Conservation (phyloP, 2,113 vertebrate species). For the Artemisiospiza belli region DNA sequence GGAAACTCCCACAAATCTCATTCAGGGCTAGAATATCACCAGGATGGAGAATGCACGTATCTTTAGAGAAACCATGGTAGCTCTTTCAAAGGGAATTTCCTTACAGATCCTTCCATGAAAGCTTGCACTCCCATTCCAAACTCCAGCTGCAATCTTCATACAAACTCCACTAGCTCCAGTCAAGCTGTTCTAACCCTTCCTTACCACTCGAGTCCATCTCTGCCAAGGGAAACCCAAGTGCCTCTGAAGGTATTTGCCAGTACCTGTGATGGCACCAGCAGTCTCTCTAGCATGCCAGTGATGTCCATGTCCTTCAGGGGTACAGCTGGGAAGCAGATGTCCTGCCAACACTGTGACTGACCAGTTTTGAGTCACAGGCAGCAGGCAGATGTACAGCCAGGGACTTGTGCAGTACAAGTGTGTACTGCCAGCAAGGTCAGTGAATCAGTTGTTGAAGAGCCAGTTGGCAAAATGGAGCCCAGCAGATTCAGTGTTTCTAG, state of each 20-base stretch:
- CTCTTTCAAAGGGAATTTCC: constrained; percentile 19
- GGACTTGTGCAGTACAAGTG: neutral
- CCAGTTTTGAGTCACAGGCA: neutral
- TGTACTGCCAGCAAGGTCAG: constrained; percentile 9
- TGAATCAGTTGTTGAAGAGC: neutral
- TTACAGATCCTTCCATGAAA: constrained; percentile 9
- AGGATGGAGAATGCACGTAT: neutral
- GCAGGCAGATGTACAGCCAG: neutral
- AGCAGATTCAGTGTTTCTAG: constrained; percentile 41
- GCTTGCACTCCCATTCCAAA: neutral
- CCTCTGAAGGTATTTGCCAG: neutral
- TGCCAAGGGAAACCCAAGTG: neutral
- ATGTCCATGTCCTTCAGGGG: neutral
- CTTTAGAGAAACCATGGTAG: constrained; percentile 25
- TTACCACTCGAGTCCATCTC: neutral
- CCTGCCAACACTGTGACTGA: neutral
- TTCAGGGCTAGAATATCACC: constrained; percentile 52
- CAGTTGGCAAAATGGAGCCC: constrained; percentile 17
- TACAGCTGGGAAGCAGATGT: constrained; percentile 4
- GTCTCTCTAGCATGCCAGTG: neutral
- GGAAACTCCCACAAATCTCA: neutral
- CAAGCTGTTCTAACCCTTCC: neutral
- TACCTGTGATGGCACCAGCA: neutral
- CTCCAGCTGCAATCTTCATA: constrained; percentile 3
- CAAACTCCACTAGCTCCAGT: neutral